Percentiles rank a stretch among this genome's conserved stretches.
phyloP scores from a whole-genome alignment of 2,888 invertebrate species.

The Osmoderma eremita region DNA sequence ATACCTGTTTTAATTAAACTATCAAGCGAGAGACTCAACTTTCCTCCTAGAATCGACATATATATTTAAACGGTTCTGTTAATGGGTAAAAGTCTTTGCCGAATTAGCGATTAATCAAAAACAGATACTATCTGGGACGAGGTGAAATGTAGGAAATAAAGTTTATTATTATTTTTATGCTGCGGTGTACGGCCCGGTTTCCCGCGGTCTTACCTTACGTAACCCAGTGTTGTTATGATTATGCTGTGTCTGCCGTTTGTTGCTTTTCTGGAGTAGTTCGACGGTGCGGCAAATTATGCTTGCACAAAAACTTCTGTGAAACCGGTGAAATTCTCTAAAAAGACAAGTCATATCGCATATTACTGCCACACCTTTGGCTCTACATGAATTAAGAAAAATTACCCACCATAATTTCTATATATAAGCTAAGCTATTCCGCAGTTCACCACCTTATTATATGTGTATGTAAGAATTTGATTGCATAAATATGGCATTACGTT shows the following conservation, averaged over 20 bases:
- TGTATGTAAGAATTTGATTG: no score
- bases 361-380: no score
- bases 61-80: not conserved
- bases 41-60: not conserved
- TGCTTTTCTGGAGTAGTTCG: conserved; percentile 4
- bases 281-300: not conserved
- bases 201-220: not conserved
- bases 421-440: no score
- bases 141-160: conserved; percentile 18
- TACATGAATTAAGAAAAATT: no score
- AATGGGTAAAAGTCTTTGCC: not conserved
- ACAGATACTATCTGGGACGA: conserved; percentile 4
- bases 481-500: no score
- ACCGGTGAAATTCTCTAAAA: not conserved
- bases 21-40: not conserved
- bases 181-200: not conserved
- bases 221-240: not conserved
- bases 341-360: not conserved
- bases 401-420: no score
- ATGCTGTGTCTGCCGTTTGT: not conserved
- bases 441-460: no score
- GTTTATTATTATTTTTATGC: conserved; percentile 5
- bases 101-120: conserved; percentile 13
- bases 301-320: conserved; percentile 2
- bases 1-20: no score